Evolutionary conservation across 2,888 invertebrate species (phyloP).

Genomic region (Psylliodes chrysocephalus): DNA sequence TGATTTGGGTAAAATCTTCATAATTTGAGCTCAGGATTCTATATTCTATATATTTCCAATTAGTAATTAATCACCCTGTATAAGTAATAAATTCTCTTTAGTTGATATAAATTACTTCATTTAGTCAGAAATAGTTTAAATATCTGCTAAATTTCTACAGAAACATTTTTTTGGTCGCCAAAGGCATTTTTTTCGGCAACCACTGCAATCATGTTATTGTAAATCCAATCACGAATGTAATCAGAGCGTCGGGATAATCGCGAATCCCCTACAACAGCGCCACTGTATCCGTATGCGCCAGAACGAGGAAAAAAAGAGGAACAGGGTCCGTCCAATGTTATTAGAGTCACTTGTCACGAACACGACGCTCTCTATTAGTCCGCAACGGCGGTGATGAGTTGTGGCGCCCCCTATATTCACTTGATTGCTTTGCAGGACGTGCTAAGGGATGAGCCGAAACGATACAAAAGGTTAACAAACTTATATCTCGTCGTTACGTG

Average conservation of each 20-base stretch:
- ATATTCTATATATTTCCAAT: no score
- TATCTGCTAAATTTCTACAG: no score
- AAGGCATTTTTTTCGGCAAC: no score
- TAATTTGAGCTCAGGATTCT: no score
- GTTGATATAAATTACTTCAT: no score
- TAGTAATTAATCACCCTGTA: no score
- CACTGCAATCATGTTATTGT: no score
- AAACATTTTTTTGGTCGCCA: no score
- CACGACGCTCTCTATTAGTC: constrained; percentile 51
- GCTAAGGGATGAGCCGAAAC: constrained; percentile 37
- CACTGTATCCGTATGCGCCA: not conserved
- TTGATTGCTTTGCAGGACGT: constrained; percentile 51
- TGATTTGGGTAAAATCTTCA: no score
- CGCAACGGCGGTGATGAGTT: constrained; percentile 44
- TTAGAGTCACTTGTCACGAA: constrained; percentile 55
- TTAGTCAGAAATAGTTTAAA: no score
- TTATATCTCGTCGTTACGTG: constrained; percentile 37
- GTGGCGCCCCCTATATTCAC: constrained; percentile 49
- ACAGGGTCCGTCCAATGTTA: constrained; percentile 50
- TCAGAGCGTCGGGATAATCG: no score
- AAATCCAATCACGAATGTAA: not conserved
- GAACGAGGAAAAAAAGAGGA: not conserved
- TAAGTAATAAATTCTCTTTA: no score
- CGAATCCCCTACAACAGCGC: not conserved
- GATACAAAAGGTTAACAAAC: constrained; percentile 42